Evolutionary conservation across 2,888 invertebrate genomes (phyloP), one percentile per base, ranked within the genome.

Genomic region (Philopedon plagiatum): DNA sequence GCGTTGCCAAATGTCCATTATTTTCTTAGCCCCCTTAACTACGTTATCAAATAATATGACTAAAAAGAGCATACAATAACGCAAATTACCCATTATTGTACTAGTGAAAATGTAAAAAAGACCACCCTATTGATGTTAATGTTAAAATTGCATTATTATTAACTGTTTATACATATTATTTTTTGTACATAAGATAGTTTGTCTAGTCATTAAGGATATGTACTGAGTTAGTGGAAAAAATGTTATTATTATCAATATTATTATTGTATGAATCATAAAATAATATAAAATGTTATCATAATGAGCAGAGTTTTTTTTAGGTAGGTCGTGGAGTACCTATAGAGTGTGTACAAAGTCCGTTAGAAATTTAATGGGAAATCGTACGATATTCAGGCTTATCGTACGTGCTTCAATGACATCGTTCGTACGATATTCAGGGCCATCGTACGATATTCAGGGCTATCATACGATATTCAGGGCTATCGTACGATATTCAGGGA

Each of bases 151-250:
- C 29, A 46, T 66, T 66, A 18, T 15, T 39, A 15, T 39, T 39
- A 13, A 39, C 15, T 15, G 39, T 32, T 66, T 54, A 32, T 51
- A 62, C 13, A 32, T 4, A 58, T 46, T 23, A 34, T 58, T 44
- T 71, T 62, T 37, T 71, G 62, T 66, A 71, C 13, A 71, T 66
- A 70, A 18, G 19, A 71, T 74, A 73, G 70, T 71, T 72, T 23
- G 63, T 65, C 63, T 72, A 70, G 70, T 77, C 76, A 54, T 58
- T 66, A 60, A 72, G 37, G 49, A 46, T 62, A 39, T 71, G 72
- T 67, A 77, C 73, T 62, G 71, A 74, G 41, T 72, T 68, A 64
- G 73, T 63, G 61, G 70, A 75, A 46, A 77, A 71, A 58, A 54
- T 18, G 68, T 75, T 65, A 34, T 61, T 60, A 57, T 64, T 63